Evolutionary conservation across 2,113 vertebrate genomes (phyloP).

Genomic region (Platysternon megacephalum): DNA sequence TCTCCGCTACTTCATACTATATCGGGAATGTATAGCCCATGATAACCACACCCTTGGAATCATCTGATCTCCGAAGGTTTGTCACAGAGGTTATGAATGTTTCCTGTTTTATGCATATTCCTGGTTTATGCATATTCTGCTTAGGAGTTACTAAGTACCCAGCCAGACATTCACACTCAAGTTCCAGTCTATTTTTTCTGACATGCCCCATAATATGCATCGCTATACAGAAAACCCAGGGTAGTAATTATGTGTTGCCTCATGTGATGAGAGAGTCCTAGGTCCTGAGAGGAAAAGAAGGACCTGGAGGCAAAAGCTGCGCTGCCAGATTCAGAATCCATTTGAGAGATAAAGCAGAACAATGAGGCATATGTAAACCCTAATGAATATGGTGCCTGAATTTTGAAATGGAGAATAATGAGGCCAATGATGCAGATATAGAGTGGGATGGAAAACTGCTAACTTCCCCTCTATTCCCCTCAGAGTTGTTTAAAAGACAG

Average conservation of each 20-base stretch:
- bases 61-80: neutral
- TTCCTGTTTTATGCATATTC: neutral
- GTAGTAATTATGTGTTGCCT: constrained; percentile 17
- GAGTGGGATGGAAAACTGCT: neutral
- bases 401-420: neutral
- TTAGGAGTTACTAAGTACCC: neutral
- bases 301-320: neutral
- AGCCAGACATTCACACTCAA: constrained; percentile 36
- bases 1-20: neutral
- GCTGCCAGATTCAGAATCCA: neutral
- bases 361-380: neutral
- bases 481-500: neutral
- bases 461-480: neutral
- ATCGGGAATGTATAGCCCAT: constrained; percentile 10
- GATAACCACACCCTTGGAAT: neutral
- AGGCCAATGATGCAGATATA: neutral
- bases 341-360: neutral
- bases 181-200: neutral
- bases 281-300: neutral
- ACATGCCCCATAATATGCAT: neutral
- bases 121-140: neutral
- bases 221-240: neutral
- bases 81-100: neutral
- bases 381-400: neutral
- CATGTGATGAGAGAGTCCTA: neutral